phyloP scores from a whole-genome alignment of 2,113 vertebrate species.

The Laticauda laticaudata region DNA sequence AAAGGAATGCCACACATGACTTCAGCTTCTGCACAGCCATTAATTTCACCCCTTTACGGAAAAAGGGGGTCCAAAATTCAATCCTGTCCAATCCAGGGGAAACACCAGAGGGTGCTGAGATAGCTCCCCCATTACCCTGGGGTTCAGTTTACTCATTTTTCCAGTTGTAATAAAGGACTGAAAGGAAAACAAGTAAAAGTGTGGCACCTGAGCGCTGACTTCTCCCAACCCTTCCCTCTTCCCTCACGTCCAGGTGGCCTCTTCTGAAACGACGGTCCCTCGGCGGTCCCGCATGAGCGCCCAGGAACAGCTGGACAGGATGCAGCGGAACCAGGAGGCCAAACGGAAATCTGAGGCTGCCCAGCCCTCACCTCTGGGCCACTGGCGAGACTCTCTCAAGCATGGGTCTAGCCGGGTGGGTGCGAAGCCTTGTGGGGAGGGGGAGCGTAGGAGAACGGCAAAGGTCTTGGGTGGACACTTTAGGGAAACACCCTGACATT shows the following conservation, averaged over 20 bases:
- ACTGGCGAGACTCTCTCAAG: not conserved
- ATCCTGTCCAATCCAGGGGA: not conserved
- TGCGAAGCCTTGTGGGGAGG: not conserved
- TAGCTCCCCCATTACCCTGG: not conserved
- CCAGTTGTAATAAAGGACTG: not conserved
- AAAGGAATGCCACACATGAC: not conserved
- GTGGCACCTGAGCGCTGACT: not conserved
- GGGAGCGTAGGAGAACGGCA: not conserved
- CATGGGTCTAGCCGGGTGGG: constrained; percentile 32
- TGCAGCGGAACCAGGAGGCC: constrained; percentile 64
- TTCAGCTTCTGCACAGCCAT: not conserved
- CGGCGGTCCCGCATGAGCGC: constrained; percentile 66
- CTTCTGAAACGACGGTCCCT: constrained; percentile 13
- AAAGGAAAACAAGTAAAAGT: not conserved
- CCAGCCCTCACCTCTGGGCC: not conserved
- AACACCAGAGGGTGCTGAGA: not conserved
- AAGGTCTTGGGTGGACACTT: not conserved
- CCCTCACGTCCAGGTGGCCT: not conserved
- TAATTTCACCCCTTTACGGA: not conserved
- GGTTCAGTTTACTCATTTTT: not conserved
- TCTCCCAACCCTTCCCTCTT: not conserved
- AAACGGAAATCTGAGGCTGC: constrained; percentile 45
- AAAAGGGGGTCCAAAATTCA: not conserved
- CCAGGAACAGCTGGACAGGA: constrained; percentile 68
- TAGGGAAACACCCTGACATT: not conserved